Evolutionary conservation across 2,797 vertebrate genomes (phyloP), one percentile per base, ranked within the genome.

Genomic region (Remorina albescens): DNA sequence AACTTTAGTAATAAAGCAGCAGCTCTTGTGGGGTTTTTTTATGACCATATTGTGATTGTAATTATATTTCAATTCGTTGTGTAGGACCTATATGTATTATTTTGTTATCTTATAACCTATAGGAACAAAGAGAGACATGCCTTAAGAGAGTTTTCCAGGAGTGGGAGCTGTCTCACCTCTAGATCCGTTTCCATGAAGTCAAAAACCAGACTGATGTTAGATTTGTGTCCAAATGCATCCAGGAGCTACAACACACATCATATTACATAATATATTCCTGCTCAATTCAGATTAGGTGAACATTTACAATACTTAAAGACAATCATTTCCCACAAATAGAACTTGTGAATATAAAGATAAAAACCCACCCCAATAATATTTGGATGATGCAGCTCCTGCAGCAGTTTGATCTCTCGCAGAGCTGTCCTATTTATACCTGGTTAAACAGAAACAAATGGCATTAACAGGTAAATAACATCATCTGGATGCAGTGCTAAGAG

Each of bases 181-280:
- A 99, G 89, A 88, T 99, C 98, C 0, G 97, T 99, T 93, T 99
- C 98, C 98, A 99, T 99, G 88, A 95, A 99, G 86, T 99, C 98
- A 95, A 99, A 99, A 74, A 99, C 97, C 67, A 99, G 91, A 68
- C 97, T 99, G 89, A 99, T 99, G 87, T 98, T 99, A 11, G 97
- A 99, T 93, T 99, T 99, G 90, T 99, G 97, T 81, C 98, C 97
- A 88, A 99, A 99, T 5, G 97, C 98, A 93, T 99, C 98, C 81
- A 99, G 89, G 59, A 99, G 95, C 98, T 99, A 25, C 23, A 84
- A 57, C 88, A 82, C 34, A 87, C 44, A 63, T 18, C 5, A 69
- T 2, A 60, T n/a, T 4, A 54, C 18, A n/a, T n/a, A n/a, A n/a
- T n/a, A n/a, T n/a, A 36, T 30, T 25, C 56, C 30, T 1, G 28